Evolutionary conservation across 92 coral and sea anemone species (phyloP), one percentile per base, ranked within the genome.

Genomic region (Siderastrea radians): DNA sequence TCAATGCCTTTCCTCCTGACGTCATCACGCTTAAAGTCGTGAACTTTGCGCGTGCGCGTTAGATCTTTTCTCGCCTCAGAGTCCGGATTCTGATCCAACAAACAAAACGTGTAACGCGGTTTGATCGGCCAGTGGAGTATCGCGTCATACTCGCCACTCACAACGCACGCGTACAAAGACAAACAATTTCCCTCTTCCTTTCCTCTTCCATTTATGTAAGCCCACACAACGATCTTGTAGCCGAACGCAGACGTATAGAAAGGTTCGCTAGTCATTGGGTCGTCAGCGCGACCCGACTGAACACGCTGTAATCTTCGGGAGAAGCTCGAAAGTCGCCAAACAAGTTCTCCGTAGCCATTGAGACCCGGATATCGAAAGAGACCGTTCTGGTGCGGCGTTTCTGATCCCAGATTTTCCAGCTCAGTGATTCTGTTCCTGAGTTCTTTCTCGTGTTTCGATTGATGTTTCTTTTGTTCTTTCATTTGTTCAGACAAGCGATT

Each of bases 241-340:
- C 99, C 99, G 26, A 95, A 96, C 15, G 98, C 97, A 49, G 98
- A 95, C 50, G 99, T 90, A 71, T 95, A 98, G 69, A 98, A 98
- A 1, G 99, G 98, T 73, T 98, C 99, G 48, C 99, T 94, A 44
- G 96, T 91, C 52, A 95, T 84, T 12, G 99, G 99, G 86, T 98
- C 99, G 74, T 98, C 98, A 48, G 90, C 51, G 50, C 98, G 95
- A 26, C 99, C 98, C 71, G 94, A 79, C 58, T 95, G 90, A 13
- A 98, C 88, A 9, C 99, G 93, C 58, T 95, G 90, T 63, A 98
- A 88, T 67, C 98, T 89, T 38, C 98, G 93, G 8, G 84, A 68
- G 74, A 92, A 90, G 90, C 90, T 98, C 17, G 92, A 84, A 14
- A 98, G 82, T 64, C 94, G 91, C 99, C 99, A 98, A 0, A 98